Evolutionary conservation across 2,888 invertebrate genomes (phyloP), one percentile per base, ranked within the genome.

Genomic region (Elmis aenea): DNA sequence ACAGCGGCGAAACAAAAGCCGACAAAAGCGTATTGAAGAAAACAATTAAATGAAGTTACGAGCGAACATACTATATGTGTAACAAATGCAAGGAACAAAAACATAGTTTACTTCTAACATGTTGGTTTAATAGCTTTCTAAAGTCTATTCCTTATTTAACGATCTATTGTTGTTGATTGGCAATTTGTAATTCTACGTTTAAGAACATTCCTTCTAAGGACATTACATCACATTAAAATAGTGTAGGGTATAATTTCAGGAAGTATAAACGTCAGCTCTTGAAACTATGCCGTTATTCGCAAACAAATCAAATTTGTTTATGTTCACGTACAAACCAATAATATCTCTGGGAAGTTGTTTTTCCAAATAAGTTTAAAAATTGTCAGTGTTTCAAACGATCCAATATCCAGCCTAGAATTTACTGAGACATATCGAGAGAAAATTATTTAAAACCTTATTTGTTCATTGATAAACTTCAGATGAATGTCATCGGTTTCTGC

Each of bases 131-230:
- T 33, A 24, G 38, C 14, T 38, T 29, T 31, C n/a, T n/a, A n/a
- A n/a, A n/a, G n/a, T n/a, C 38, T 39, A 33, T 33, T 33, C 33
- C 38, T 39, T 39, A 39, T 45, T 41, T 41, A 45, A 38, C 37
- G 38, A 33, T 37, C 37, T 41, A 45, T 41, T 45, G 45, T n/a
- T n/a, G n/a, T 45, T 45, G 41, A 45, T 45, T 45, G 35, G 41
- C 32, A 34, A 45, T 41, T 45, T 41, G 45, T 45, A 41, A 38
- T 26, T 38, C 41, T 33, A 38, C 38, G 41, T 41, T 45, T 41
- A n/a, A 36, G 34, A 35, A 24, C 29, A 23, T 33, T 23, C 45
- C 41, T 13, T 23, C 21, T 38, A 44, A 33, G 40, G 40, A 25
- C 18, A 30, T 29, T 31, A 26, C 26, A 36, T 40, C 30, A 33